phyloP scores from a whole-genome alignment of 1,140 invertebrate species.

The Dinoponera quadriceps region DNA sequence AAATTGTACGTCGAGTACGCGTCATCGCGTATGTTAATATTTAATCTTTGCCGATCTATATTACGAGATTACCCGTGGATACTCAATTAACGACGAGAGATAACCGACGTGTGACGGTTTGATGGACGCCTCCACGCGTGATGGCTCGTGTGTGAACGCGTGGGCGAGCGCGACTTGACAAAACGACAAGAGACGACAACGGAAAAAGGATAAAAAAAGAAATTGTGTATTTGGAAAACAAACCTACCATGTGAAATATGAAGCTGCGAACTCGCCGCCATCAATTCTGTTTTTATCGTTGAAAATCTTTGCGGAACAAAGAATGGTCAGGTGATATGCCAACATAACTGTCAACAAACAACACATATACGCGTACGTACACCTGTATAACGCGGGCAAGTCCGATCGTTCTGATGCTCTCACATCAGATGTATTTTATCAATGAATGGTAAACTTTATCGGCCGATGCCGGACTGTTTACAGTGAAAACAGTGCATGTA shows the following conservation, averaged over 20 bases:
- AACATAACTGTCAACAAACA: constrained; percentile 38
- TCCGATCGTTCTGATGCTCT: constrained; percentile 25
- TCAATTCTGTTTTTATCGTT: constrained; percentile 19
- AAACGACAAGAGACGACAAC: too few relatives aligned
- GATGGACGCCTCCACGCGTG: not conserved
- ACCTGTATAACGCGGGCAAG: not conserved
- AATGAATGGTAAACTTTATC: constrained; percentile 62
- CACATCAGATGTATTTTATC: constrained; percentile 57
- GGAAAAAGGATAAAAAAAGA: too few relatives aligned
- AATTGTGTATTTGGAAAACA: not conserved
- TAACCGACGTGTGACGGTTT: not conserved
- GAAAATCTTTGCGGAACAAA: constrained; percentile 41
- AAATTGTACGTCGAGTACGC: not conserved
- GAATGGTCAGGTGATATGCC: constrained; percentile 37
- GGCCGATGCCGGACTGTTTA: constrained; percentile 48
- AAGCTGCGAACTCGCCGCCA: not conserved
- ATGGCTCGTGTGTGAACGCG: not conserved
- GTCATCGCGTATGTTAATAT: constrained; percentile 34
- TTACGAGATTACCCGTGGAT: not conserved
- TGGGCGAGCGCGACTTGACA: not conserved
- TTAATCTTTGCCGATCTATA: not conserved
- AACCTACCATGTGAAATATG: constrained; percentile 1
- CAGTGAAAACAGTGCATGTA: constrained; percentile 55
- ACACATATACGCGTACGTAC: not conserved
- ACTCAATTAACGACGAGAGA: constrained; percentile 16